Percentiles rank a stretch among this genome's conserved stretches.
Conservation (phyloP, 2,797 vertebrate genomes). For the Sebastes iracundus region DNA sequence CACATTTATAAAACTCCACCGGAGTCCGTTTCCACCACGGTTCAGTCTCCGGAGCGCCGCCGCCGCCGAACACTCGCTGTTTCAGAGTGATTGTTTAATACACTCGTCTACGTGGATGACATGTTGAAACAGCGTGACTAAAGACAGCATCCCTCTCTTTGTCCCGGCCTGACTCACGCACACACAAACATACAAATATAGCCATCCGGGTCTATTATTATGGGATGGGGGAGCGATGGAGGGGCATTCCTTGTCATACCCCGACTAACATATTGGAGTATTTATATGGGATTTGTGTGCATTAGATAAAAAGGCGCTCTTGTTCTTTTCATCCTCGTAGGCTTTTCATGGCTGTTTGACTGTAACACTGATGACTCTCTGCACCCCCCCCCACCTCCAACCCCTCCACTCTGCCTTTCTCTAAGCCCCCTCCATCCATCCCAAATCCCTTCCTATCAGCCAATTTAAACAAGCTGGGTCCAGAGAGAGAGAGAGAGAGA, state of each 20-base stretch:
- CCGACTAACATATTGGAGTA: slow-evolving; percentile 81
- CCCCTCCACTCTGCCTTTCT: slow-evolving; percentile 73
- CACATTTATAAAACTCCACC: slow-evolving; percentile 47
- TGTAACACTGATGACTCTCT: slow-evolving; percentile 84
- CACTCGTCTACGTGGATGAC: slow-evolving; percentile 55
- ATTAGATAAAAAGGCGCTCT: slow-evolving; percentile 84
- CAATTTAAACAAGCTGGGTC: slow-evolving; percentile 86
- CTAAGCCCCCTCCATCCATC: slow-evolving; percentile 85
- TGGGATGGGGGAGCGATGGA: slow-evolving; percentile 15
- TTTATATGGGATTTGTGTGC: slow-evolving; percentile 88
- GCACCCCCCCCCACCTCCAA: slow-evolving; percentile 61
- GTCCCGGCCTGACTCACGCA: slow-evolving; percentile 12
- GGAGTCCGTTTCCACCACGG: slow-evolving; percentile 35
- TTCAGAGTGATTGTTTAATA: slow-evolving; percentile 60
- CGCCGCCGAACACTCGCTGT: slow-evolving; percentile 29
- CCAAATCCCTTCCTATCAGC: slow-evolving; percentile 84
- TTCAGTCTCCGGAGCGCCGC: slow-evolving; percentile 34
- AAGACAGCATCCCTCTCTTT: slow-evolving; percentile 55
- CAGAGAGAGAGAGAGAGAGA: slow-evolving; percentile 69
- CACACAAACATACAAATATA: slow-evolving; percentile 52
- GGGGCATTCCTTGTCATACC: slow-evolving; percentile 71
- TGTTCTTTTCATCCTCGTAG: slow-evolving; percentile 85
- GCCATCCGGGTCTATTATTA: slow-evolving; percentile 60
- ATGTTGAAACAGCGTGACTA: slow-evolving; percentile 66
- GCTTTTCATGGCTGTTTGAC: slow-evolving; percentile 86